Percentiles rank a stretch among this genome's conserved stretches.
Evolutionary conservation across 2,797 vertebrate species (phyloP).

Genomic region (Otolemur crassicaudatus): DNA sequence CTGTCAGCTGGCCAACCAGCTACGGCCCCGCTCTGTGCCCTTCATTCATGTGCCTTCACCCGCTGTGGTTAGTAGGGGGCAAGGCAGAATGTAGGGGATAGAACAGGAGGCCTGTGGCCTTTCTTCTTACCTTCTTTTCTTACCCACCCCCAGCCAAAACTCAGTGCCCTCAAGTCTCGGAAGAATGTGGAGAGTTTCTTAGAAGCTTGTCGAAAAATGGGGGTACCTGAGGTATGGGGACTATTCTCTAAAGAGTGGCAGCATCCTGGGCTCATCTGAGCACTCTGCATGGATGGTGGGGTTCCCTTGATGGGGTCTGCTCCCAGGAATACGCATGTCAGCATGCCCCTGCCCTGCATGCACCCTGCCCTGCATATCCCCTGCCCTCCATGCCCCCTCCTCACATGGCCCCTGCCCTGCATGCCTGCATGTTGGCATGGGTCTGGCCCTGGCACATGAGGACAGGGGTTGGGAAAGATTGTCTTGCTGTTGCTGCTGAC

Average conservation of each 20-base stretch:
- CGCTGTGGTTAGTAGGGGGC: conserved; percentile 91
- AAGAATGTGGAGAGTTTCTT: conserved; percentile 95
- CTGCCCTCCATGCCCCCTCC: background rate
- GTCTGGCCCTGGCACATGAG: conserved; percentile 17
- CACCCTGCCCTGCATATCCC: background rate
- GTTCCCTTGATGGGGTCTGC: background rate
- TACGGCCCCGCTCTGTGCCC: conserved; percentile 91
- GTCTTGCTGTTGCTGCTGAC: conserved; percentile 62
- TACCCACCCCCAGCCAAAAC: conserved; percentile 90
- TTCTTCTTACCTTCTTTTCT: background rate
- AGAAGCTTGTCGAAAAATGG: conserved; percentile 92
- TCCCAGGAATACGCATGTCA: background rate
- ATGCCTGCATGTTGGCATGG: background rate
- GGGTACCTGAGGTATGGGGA: conserved; percentile 92
- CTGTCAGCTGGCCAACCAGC: conserved; percentile 93
- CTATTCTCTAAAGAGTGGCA: background rate
- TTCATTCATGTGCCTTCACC: conserved; percentile 95
- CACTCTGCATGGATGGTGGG: background rate
- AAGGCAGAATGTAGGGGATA: background rate
- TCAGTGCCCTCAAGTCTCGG: conserved; percentile 92
- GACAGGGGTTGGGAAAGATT: conserved; percentile 44
- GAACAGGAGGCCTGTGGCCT: background rate
- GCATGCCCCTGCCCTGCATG: background rate
- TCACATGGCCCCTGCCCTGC: background rate
- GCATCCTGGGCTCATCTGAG: background rate